These are phyloP conservation scores for Microcebus tavaratra DNA, from an alignment of 2,113 vertebrate genomes.

Conservation along the genomic window DNA sequence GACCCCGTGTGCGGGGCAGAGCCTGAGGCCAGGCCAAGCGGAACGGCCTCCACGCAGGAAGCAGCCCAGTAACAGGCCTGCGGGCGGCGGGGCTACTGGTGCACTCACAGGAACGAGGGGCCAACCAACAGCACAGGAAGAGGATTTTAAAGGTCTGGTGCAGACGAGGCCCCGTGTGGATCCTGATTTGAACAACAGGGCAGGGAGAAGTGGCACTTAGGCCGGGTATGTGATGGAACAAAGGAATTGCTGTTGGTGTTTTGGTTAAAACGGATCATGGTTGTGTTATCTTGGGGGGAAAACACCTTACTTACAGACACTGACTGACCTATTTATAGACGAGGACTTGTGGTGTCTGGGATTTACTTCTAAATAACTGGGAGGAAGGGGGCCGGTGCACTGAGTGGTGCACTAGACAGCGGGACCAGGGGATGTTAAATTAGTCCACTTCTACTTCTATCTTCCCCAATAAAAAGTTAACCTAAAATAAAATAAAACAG, in stretches of 20 bases:
- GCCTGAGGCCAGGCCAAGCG: background rate
- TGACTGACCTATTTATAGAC: background rate
- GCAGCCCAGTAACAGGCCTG: background rate
- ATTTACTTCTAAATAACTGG: background rate
- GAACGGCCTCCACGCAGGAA: background rate
- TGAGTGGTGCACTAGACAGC: accelerated
- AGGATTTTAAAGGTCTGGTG: background rate
- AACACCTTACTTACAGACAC: too few species aligned
- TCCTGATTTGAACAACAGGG: background rate
- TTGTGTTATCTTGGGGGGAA: background rate
- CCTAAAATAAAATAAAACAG: background rate
- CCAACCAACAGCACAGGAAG: background rate
- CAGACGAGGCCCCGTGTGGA: background rate
- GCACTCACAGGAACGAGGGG: accelerated
- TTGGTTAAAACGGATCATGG: accelerated
- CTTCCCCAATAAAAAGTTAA: background rate
- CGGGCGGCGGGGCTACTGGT: accelerated
- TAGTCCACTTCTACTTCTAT: background rate
- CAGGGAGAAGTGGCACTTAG: background rate
- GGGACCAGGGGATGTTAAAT: background rate
- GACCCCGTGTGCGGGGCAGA: background rate
- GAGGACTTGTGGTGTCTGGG: background rate
- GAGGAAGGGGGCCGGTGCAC: background rate
- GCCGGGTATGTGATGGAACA: background rate
- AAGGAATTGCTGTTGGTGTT: background rate